Base-by-base conservation (phyloP, 2,888 invertebrate genomes). In the Lasius platythorax region DNA sequence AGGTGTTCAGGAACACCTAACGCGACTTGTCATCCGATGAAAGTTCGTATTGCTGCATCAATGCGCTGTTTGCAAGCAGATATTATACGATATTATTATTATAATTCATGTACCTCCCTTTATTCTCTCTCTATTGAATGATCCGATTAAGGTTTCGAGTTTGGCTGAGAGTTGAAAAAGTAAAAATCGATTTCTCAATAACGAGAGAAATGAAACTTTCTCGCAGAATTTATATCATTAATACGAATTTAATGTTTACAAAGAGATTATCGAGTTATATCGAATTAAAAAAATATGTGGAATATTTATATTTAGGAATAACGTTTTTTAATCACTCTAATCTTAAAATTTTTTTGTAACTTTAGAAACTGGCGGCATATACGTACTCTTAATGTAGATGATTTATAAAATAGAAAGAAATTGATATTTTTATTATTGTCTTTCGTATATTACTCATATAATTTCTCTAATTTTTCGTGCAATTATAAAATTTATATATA, bases 1-100 rank as follows among this genome's bases (percentile, higher is more conserved):
- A 92, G 92, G 90, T 92, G 92, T 90, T 85, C 82, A 68, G 61
- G 67, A 83, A 82, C 81, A 87, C 85, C 89, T 81, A 67, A 37
- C 70, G 63, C 67, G 46, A 66, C 74, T 75, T 68, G 58, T 33
- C 76, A 30, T 46, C 43, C 28, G 33, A 79, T 46, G 50, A 68
- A 68, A 67, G 15, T 76, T 53, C 2, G 50, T 23, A 76, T 23
- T 43, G 18, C 53, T 53, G 37, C 43, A 30, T 53, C 40, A 3
- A 53, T 12, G 40, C 18, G 40, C 28, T 50, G 18, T 11, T 75
- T 46, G 37, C 23, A 58, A 46, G 23, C 30, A 3, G 9, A 33
- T 30, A 23, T 66, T 12, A n/a, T 37, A n/a, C 3, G 0, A 40
- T 53, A 28, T 66, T 64, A 23, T 50, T 3, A 18, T 11, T 37